phyloP scores from a whole-genome alignment of 1,140 invertebrate genomes.

The Philotrypesis tridentata region DNA sequence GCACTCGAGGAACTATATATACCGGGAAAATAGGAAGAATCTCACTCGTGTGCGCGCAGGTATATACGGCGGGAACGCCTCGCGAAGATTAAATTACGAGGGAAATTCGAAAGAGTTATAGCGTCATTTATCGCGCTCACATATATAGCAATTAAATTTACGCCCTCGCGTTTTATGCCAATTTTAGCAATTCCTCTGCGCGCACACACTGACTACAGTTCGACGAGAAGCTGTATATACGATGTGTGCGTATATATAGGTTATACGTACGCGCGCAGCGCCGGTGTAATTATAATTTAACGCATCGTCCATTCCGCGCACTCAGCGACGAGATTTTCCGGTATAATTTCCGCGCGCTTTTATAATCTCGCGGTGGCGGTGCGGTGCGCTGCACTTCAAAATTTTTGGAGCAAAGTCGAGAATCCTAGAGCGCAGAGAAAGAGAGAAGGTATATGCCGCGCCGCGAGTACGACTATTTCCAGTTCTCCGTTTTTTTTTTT shows the following conservation, averaged over 20 bases:
- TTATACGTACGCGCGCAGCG: too few relatives aligned
- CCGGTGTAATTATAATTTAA: constrained; percentile 19
- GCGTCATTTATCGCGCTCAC: too few relatives aligned
- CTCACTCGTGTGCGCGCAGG: neutral
- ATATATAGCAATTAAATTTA: constrained; percentile 6
- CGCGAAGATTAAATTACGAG: constrained; percentile 15
- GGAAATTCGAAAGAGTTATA: neutral
- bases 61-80: neutral
- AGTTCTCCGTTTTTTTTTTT: too few relatives aligned
- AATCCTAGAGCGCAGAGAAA: too few relatives aligned
- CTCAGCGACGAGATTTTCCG: neutral
- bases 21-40: neutral
- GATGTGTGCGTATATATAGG: neutral
- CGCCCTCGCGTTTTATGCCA: neutral
- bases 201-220: too few relatives aligned
- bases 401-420: neutral
- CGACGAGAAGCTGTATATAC: neutral
- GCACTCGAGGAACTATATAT: neutral
- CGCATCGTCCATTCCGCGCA: neutral
- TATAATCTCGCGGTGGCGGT: too few relatives aligned
- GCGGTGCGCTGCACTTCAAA: too few relatives aligned
- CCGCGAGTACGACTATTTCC: too few relatives aligned
- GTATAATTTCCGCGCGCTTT: neutral
- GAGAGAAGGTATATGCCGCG: too few relatives aligned
- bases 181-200: constrained; percentile 4